Evolutionary conservation across 1,140 invertebrate genomes (phyloP), one percentile per base, ranked within the genome.

Genomic region (Rhynchophorus ferrugineus): DNA sequence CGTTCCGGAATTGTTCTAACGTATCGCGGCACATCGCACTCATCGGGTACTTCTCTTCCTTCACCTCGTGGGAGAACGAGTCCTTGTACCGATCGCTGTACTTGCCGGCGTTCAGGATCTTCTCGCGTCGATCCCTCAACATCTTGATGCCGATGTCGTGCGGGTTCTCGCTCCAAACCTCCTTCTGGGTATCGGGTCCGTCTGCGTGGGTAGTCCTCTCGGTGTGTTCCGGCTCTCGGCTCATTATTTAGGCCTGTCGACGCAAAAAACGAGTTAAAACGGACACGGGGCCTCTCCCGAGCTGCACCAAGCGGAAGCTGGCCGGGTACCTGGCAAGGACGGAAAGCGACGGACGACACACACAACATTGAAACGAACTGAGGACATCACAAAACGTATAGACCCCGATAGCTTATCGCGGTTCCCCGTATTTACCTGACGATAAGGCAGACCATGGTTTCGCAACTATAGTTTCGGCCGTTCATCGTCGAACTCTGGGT

Each of bases 41-140:
- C n/a, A 59, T 44, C 1, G 59, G 48, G 11, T 34, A 58, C 22
- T 61, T 57, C 33, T 57, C 58, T 20, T 61, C 52, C 20, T 50
- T 53, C 47, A 56, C 51, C 7, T 60, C 56, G 33, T 61, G 58
- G 11, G 55, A 43, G 49, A 68, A 68, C 6, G 57, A 56, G 52
- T 65, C 49, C 48, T 64, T 64, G 44, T 65, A 65, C 7, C 66
- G 61, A 17, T 68, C 66, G 43, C 60, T 60, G 54, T 68, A 68
- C 50, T 68, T 68, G 9, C 64, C 64, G 17, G 49, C 61, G 45
- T 66, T 60, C 7, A 59, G 61, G 17, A 65, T 65, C 42, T 56
- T 58, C 14, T 64, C 62, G n/a, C 64, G 47, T 46, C 58, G 43
- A 34, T 59, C 54, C 57, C 58, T 68, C 42, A 68, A 49, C 49